Conservation (phyloP, 2,113 vertebrate genomes). For the Ailurus styani region DNA sequence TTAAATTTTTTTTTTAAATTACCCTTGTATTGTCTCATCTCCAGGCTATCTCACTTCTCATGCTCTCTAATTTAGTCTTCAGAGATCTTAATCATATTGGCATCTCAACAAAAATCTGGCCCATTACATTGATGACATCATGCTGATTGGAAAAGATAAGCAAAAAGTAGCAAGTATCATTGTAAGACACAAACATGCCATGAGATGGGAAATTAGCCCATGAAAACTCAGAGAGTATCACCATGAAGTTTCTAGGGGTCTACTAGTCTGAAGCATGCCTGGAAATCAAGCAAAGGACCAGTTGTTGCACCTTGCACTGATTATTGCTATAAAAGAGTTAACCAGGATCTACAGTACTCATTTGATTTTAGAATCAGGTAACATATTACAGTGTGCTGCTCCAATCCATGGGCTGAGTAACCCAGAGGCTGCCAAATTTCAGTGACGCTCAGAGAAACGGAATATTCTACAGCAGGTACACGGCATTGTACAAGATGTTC, state of each 20-base stretch:
- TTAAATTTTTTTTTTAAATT: not conserved
- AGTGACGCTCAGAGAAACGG: not conserved
- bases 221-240: not conserved
- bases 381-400: not conserved
- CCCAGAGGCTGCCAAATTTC: not conserved
- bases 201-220: not conserved
- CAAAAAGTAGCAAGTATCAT: not conserved
- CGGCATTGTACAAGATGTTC: not conserved
- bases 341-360: not conserved
- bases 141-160: not conserved
- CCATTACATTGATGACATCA: not conserved
- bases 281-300: not conserved
- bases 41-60: not conserved
- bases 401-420: not conserved
- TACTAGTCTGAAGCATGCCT: not conserved
- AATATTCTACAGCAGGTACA: not conserved
- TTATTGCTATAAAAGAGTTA: not conserved
- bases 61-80: not conserved
- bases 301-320: not conserved
- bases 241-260: not conserved
- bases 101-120: not conserved
- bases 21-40: not conserved
- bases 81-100: not conserved
- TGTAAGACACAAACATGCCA: not conserved
- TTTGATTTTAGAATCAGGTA: not conserved